phyloP scores from a whole-genome alignment of 2,113 vertebrate species.

The Esox niger region DNA sequence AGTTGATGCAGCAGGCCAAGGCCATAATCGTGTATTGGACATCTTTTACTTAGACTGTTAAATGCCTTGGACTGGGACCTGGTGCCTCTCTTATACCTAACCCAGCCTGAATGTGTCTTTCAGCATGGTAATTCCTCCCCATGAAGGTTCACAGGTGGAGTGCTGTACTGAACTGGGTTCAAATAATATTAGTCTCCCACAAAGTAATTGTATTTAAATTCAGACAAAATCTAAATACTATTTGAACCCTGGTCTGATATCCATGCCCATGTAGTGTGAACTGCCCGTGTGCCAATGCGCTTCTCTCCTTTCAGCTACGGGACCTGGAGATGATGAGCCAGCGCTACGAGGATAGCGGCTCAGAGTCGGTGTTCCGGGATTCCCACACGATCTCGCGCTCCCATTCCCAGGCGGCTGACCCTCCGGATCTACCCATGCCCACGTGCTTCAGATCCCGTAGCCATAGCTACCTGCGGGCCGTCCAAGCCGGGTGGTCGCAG shows the following conservation, averaged over 20 bases:
- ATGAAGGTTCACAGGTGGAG: conserved; percentile 15
- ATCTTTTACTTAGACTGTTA: background rate
- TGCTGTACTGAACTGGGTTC: too few species aligned
- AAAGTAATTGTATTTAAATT: background rate
- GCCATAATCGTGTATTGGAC: too few species aligned
- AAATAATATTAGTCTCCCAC: too few species aligned
- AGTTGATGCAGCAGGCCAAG: too few species aligned
- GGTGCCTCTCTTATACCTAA: background rate
- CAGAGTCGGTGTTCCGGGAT: conserved; percentile 88
- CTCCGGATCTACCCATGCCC: conserved; percentile 88
- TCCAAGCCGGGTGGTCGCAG: conserved; percentile 97
- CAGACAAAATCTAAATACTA: too few species aligned
- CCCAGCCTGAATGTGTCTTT: background rate
- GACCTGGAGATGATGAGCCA: conserved; percentile 85
- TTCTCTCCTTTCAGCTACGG: conserved; percentile 71
- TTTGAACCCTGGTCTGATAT: too few species aligned
- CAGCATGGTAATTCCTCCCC: conserved; percentile 9
- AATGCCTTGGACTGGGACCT: background rate
- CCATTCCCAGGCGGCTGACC: conserved; percentile 82
- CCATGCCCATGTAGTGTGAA: too few species aligned
- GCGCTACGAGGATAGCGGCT: conserved; percentile 85
- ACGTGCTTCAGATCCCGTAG: conserved; percentile 97
- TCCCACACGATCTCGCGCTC: conserved; percentile 59
- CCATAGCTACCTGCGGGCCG: conserved; percentile 99
- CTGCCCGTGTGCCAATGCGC: background rate